Percentiles rank a stretch among this genome's conserved stretches.
Conservation (phyloP, 2,113 vertebrate genomes). For the Mormyrus iriodes region DNA sequence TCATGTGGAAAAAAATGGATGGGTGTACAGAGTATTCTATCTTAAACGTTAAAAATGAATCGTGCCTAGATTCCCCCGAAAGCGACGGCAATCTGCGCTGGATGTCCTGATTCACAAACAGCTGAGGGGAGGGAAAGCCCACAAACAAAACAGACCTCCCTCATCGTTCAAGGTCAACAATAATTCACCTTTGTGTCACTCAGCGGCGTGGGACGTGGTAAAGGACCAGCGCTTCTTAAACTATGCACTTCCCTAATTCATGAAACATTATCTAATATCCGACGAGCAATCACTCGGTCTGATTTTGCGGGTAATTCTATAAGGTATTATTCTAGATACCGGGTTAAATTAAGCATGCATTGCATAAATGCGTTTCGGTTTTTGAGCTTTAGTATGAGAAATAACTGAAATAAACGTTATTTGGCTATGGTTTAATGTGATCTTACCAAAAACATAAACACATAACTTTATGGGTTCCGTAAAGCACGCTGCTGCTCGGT, state of each 20-base stretch:
- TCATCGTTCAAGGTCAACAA: slow-evolving; percentile 60
- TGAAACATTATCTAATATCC: not conserved
- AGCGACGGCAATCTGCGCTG: not conserved
- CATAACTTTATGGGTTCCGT: not conserved
- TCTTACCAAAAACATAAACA: not conserved
- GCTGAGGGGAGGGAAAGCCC: slow-evolving; percentile 42
- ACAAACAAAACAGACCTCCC: slow-evolving; percentile 64
- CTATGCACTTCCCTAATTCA: not conserved
- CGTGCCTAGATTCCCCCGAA: not conserved
- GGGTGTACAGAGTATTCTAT: not conserved
- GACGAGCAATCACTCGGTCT: not conserved
- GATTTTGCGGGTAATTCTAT: not conserved
- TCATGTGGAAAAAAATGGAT: not conserved
- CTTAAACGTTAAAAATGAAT: not conserved
- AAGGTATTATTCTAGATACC: not conserved
- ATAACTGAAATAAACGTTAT: not conserved
- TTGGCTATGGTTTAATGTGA: not conserved
- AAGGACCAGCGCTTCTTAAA: not conserved
- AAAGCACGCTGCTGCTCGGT: not conserved
- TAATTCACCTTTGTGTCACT: slow-evolving; percentile 53
- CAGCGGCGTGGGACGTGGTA: not conserved
- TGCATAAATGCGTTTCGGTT: not conserved
- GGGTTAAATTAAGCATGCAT: not conserved
- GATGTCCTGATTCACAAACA: slow-evolving; percentile 52
- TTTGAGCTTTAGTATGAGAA: not conserved